Conservation (phyloP, 2,888 invertebrate species). For the Neoascia interrupta region DNA sequence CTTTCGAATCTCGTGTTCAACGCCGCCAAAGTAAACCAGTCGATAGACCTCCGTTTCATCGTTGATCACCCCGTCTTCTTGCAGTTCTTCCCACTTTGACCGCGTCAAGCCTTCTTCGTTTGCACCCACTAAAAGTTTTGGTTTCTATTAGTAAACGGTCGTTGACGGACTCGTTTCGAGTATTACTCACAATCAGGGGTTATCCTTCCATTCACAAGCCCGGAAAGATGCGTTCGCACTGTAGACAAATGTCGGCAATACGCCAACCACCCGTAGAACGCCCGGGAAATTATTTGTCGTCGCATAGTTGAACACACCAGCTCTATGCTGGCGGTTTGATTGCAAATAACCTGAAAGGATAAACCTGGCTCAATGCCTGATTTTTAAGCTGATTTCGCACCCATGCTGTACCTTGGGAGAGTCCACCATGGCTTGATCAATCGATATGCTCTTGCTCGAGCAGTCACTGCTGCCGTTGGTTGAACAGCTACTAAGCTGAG, state of each 20-base stretch:
- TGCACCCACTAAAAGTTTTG: constrained; percentile 81
- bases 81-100: constrained; percentile 87
- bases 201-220: constrained; percentile 89
- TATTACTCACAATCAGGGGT: constrained; percentile 82
- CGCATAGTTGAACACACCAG: constrained; percentile 96
- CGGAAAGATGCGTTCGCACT: constrained; percentile 94
- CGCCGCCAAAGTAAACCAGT: constrained; percentile 92
- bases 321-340: constrained; percentile 83
- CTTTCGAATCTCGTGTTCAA: constrained; percentile 86
- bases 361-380: neutral
- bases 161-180: neutral
- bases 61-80: constrained; percentile 83
- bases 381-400: neutral
- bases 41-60: constrained; percentile 88
- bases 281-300: constrained; percentile 95
- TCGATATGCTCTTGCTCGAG: constrained; percentile 80
- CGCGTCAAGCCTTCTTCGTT: constrained; percentile 88
- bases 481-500: constrained; percentile 84
- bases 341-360: constrained; percentile 39
- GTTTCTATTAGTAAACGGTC: no score
- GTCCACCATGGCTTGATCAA: constrained; percentile 79
- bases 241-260: constrained; percentile 96
- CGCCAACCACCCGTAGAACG: constrained; percentile 97
- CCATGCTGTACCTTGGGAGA: constrained; percentile 70
- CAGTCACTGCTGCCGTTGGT: constrained; percentile 85